Percentiles rank a stretch among this genome's conserved stretches.
These are phyloP conservation scores for Benitochromis conjunctus DNA, from an alignment of 2,113 vertebrate species.

Conservation along the genomic window DNA sequence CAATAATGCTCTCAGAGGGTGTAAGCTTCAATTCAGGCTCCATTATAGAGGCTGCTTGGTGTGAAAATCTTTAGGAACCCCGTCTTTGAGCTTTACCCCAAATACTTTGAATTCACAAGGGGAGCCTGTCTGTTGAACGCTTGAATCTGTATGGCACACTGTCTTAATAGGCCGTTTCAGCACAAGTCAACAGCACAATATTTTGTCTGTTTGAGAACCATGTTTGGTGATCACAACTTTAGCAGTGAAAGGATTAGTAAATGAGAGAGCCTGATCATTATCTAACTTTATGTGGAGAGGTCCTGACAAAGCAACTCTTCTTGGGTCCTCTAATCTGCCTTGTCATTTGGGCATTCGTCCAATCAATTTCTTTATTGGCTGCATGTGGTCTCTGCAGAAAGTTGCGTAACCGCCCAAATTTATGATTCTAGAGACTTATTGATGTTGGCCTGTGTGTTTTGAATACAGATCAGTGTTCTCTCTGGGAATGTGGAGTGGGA, in stretches of 20 bases:
- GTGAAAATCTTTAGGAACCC: background rate
- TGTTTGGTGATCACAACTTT: background rate
- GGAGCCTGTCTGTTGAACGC: background rate
- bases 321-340: slow-evolving; percentile 1
- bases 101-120: background rate
- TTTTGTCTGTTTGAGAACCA: background rate
- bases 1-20: background rate
- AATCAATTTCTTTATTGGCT: slow-evolving; percentile 53
- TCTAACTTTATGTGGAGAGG: background rate
- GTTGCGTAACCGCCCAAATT: slow-evolving; percentile 41
- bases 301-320: slow-evolving; percentile 23
- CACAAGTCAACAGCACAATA: background rate
- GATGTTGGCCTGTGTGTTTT: slow-evolving; percentile 10
- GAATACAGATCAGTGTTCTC: slow-evolving; percentile 37
- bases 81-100: background rate
- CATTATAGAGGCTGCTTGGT: background rate
- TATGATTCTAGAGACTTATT: slow-evolving; percentile 43
- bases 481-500: background rate
- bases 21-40: background rate
- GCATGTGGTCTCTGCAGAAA: slow-evolving; percentile 40
- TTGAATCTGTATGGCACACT: background rate
- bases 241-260: background rate
- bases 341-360: slow-evolving; percentile 32
- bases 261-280: background rate
- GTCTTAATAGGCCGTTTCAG: background rate